Evolutionary conservation across 2,797 vertebrate species (phyloP).

Genomic region (Labeo calbasu): DNA sequence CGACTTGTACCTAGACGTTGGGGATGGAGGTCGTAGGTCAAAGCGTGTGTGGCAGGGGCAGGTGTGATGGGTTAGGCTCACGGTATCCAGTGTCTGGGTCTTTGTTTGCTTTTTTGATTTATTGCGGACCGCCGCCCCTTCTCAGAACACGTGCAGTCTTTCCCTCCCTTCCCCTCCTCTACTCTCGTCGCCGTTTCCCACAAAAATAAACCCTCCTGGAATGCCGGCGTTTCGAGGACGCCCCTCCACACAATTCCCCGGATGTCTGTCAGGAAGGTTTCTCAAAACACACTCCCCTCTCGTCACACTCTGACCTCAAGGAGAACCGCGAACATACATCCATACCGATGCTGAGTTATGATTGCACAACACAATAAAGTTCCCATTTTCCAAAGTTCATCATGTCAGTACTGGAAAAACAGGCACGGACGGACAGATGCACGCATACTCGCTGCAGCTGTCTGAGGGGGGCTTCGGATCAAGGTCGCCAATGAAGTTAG

Average conservation of each 20-base stretch:
- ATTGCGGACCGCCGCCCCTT: conserved; percentile 71
- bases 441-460: conserved; percentile 68
- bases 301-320: conserved; percentile 44
- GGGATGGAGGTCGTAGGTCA: conserved; percentile 57
- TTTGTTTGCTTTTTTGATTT: conserved; percentile 80
- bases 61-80: conserved; percentile 70
- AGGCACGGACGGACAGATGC: conserved; percentile 34
- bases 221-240: conserved; percentile 64
- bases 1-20: conserved; percentile 62
- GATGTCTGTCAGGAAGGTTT: conserved; percentile 61
- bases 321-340: conserved; percentile 27
- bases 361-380: conserved; percentile 25
- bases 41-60: conserved; percentile 71
- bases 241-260: conserved; percentile 62
- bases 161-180: conserved; percentile 58
- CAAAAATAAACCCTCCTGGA: conserved; percentile 79
- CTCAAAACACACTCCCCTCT: conserved; percentile 52
- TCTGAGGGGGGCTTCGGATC: conserved; percentile 56
- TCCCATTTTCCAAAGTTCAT: conserved; percentile 6
- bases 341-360: conserved; percentile 36
- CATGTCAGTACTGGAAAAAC: conserved; percentile 13
- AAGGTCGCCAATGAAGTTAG: conserved; percentile 39
- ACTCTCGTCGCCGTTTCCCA: conserved; percentile 73
- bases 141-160: conserved; percentile 67
- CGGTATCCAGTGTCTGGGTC: conserved; percentile 72